A percentile compares a stretch with the other conserved stretches of the same genome.
Evolutionary conservation across 1,140 invertebrate species (phyloP).

Genomic region (Cherax destructor): DNA sequence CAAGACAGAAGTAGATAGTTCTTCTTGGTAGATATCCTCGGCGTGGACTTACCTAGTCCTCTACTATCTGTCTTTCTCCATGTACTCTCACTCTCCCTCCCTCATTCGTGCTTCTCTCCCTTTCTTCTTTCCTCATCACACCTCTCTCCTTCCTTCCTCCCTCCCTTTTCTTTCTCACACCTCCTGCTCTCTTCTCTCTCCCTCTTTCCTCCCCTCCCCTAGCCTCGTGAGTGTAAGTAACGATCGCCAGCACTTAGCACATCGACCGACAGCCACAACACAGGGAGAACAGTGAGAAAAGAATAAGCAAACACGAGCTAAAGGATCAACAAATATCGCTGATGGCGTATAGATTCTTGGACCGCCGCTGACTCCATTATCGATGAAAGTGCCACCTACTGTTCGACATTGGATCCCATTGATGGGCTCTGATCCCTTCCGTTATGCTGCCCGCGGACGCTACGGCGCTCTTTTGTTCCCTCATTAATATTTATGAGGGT

Average conservation of each 20-base stretch:
- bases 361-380: constrained; percentile 34
- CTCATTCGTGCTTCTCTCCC: no score
- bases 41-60: no score
- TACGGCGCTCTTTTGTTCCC: constrained; percentile 16
- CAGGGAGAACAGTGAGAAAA: constrained; percentile 16
- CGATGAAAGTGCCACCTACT: constrained; percentile 9
- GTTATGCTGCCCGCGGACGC: neutral
- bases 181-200: neutral
- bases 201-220: neutral
- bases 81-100: no score
- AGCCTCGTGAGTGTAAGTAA: neutral
- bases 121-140: no score
- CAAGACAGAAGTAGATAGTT: no score
- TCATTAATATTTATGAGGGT: constrained; percentile 27
- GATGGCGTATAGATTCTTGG: constrained; percentile 7
- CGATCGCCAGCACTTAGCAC: neutral
- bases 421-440: constrained; percentile 3
- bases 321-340: constrained; percentile 51
- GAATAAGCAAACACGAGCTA: constrained; percentile 46
- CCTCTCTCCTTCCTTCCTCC: neutral
- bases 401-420: neutral
- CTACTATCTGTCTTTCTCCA: no score
- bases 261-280: constrained; percentile 1
- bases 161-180: neutral
- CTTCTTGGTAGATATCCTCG: no score